phyloP scores from a whole-genome alignment of 2,113 vertebrate genomes.

The Ciconia boyciana region DNA sequence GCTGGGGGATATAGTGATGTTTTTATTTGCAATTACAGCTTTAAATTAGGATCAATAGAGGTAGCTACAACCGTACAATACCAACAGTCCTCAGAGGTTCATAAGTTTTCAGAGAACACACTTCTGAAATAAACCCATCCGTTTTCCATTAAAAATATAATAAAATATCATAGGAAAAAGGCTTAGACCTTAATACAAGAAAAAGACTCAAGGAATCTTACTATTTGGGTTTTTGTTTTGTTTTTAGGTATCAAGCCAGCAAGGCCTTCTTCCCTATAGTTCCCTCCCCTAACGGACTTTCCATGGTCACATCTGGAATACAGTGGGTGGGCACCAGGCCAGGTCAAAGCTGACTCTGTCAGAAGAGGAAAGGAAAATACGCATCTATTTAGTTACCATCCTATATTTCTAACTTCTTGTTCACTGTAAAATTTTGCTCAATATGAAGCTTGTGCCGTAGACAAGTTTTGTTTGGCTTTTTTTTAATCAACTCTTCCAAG shows the following conservation, averaged over 20 bases:
- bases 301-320: slow-evolving; percentile 86
- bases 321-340: slow-evolving; percentile 79
- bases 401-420: background rate
- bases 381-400: background rate
- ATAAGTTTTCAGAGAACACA: slow-evolving; percentile 63
- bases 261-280: slow-evolving; percentile 69
- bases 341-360: slow-evolving; percentile 65
- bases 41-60: slow-evolving; percentile 83
- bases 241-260: slow-evolving; percentile 64
- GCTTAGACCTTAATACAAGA: slow-evolving; percentile 45
- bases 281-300: slow-evolving; percentile 76
- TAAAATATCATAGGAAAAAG: slow-evolving; percentile 48
- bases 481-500: background rate
- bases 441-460: background rate
- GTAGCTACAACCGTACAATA: slow-evolving; percentile 68
- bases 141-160: slow-evolving; percentile 73
- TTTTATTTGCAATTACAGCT: slow-evolving; percentile 82
- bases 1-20: slow-evolving; percentile 73
- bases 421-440: background rate
- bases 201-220: slow-evolving; percentile 58
- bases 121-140: slow-evolving; percentile 75
- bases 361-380: slow-evolving; percentile 48
- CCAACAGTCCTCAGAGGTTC: slow-evolving; percentile 15
- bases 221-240: slow-evolving; percentile 59
- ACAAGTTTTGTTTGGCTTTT: background rate